Evolutionary conservation across 2,888 invertebrate genomes (phyloP), one percentile per base, ranked within the genome.

Genomic region (Crematogaster levior): DNA sequence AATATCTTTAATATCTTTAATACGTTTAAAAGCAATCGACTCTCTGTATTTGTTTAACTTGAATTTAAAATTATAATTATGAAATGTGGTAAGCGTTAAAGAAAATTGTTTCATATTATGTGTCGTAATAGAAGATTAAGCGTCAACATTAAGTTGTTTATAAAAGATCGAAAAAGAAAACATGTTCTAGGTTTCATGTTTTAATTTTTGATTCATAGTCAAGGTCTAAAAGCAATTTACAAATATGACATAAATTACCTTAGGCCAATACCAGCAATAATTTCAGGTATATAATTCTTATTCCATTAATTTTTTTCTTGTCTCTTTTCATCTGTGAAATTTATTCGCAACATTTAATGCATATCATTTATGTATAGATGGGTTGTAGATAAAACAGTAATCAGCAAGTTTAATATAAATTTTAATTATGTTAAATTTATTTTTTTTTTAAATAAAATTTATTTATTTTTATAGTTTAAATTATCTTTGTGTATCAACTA

Each of bases 191-290:
- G n/a, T n/a, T n/a, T n/a, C n/a, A n/a, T n/a, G n/a, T n/a, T n/a
- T n/a, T n/a, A n/a, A n/a, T n/a, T n/a, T n/a, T n/a, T n/a, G n/a
- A n/a, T n/a, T n/a, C n/a, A n/a, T 21, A 53, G 2, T 51, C 40
- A 79, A 70, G 34, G 43, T 70, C 24, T 53, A 65, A 53, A 53
- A 40, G 12, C 18, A 70, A 70, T 70, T 79, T 56, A 70, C 18
- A 30, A 40, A 3, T 66, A 56, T 18, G 5, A 43, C 21, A 56
- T 12, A 30, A 77, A 40, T 77, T 40, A 34, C 56, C 30, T 68
- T 53, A 37, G 51, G 15, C 43, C 70, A 56, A 15, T 77, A 40
- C 27, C 15, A 30, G 2, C 77, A 70, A 56, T 79, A 79, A 70
- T 12, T 56, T 46, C 12, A 7, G 30, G 12, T 43, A 43, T 18